phyloP scores from a whole-genome alignment of 2,888 invertebrate species.

The Idaea aversata region DNA sequence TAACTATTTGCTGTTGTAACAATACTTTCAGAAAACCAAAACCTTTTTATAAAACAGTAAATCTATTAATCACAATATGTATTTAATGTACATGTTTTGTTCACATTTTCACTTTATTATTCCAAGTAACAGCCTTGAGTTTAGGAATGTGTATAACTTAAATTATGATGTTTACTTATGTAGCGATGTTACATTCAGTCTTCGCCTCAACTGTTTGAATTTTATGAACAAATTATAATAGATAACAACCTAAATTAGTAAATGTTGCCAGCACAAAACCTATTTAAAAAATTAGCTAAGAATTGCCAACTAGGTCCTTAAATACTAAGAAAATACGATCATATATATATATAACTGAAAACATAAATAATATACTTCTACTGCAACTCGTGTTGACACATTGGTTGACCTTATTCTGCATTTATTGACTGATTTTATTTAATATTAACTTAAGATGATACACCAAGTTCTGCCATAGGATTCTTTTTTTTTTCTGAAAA shows the following conservation, averaged over 20 bases:
- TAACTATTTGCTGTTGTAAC: neutral
- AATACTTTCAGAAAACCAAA: conserved; percentile 4
- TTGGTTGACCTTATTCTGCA: conserved; percentile 33
- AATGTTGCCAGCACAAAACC: conserved; percentile 28
- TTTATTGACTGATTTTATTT: conserved; percentile 33
- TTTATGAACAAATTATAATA: conserved; percentile 33
- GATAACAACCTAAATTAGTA: conserved; percentile 30
- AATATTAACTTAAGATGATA: conserved; percentile 33
- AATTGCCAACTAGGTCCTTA: conserved; percentile 28
- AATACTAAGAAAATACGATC: conserved; percentile 22
- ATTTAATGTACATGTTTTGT: conserved; percentile 60
- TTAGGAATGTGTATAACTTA: conserved; percentile 68
- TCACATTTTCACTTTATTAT: conserved; percentile 52
- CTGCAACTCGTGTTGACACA: conserved; percentile 29
- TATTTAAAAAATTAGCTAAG: conserved; percentile 34
- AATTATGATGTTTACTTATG: conserved; percentile 9
- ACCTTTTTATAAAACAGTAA: conserved; percentile 35
- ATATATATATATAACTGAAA: conserved; percentile 18
- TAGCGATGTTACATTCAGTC: conserved; percentile 55
- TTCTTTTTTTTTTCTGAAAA: too few relatives aligned
- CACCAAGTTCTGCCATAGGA: too few relatives aligned
- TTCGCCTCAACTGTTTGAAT: conserved; percentile 46
- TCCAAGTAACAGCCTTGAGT: conserved; percentile 63
- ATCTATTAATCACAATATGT: conserved; percentile 53
- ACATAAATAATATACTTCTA: conserved; percentile 22